These are phyloP conservation scores for Pammene aurita DNA, from an alignment of 2,888 invertebrate species.

Conservation along the genomic window DNA sequence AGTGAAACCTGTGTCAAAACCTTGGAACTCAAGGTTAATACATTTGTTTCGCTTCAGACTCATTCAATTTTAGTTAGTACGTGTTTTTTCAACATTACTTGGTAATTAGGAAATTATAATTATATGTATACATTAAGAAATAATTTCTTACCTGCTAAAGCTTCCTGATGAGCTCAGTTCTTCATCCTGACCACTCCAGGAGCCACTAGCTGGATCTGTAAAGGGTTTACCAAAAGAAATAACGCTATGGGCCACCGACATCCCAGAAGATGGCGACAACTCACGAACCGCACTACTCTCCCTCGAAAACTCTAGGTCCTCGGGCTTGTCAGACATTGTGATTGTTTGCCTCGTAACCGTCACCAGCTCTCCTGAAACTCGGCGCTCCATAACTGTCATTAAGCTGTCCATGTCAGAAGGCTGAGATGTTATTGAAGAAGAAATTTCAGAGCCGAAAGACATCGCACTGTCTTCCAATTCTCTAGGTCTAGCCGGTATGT, in stretches of 20 bases:
- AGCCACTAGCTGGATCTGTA: constrained; percentile 83
- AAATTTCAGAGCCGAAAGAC: constrained; percentile 80
- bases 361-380: constrained; percentile 74
- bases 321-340: constrained; percentile 69
- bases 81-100: too few species aligned
- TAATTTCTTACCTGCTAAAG: constrained; percentile 71
- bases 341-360: constrained; percentile 69
- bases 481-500: constrained; percentile 70
- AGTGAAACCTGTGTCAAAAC: too few species aligned
- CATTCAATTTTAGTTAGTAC: too few species aligned
- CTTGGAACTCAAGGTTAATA: too few species aligned
- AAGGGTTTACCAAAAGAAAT: constrained; percentile 78
- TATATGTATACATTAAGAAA: too few species aligned
- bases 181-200: constrained; percentile 82
- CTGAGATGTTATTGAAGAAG: constrained; percentile 78
- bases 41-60: too few species aligned
- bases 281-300: constrained; percentile 75
- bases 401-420: constrained; percentile 80
- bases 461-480: constrained; percentile 69
- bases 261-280: constrained; percentile 80
- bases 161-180: constrained; percentile 81
- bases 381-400: constrained; percentile 76
- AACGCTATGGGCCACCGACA: constrained; percentile 77
- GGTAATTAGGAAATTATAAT: too few species aligned
- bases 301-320: constrained; percentile 74